Evolutionary conservation across 37 sponge, comb jelly and placozoan species (phyloP), one percentile per base, ranked within the genome.

Genomic region (Spongilla lacustris): DNA sequence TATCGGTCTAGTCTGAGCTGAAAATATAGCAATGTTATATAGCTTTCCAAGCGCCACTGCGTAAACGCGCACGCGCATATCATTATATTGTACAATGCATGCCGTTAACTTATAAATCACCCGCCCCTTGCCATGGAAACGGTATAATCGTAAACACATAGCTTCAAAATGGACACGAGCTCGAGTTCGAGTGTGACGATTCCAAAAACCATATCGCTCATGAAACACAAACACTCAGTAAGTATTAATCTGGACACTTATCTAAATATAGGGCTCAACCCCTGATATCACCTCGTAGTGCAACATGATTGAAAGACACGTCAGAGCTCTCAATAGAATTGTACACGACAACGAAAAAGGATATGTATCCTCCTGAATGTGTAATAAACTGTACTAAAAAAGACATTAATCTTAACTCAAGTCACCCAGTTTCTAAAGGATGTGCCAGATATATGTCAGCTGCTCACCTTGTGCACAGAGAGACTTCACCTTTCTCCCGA

Each of bases 261-360:
- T 26, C 33, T 32, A 67, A 67, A 29, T 77, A 37, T 3, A 36
- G 1, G 1, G 17, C 2, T 25, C 48, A 73, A 48, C 11, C 46
- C 46, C 58, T 58, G 14, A 14, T 58, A 58, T 14, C 36, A 35
- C 30, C 29, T 1, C 41, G 17, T 78, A 94, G 95, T 71, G 74
- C 48, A 69, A 84, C 38, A 89, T 95, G 93, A 25, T 87, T 0
- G 91, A 95, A 35, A 81, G 95, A 38, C 95, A 95, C 46, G 75
- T 90, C 13, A 89, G 78, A 69, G 94, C 94, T 71, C 81, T 95
- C 67, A 81, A 92, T 29, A 87, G 88, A 74, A 83, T 92, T 32
- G 70, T 85, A 24, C 69, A 66, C 37, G 82, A 37, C 67, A 82
- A 86, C 78, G 84, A 85, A 74, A 74, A 74, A 49, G 95, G 95